These are phyloP conservation scores for Trichonephila clavata DNA, from an alignment of 1,140 invertebrate species.

Conservation along the genomic window DNA sequence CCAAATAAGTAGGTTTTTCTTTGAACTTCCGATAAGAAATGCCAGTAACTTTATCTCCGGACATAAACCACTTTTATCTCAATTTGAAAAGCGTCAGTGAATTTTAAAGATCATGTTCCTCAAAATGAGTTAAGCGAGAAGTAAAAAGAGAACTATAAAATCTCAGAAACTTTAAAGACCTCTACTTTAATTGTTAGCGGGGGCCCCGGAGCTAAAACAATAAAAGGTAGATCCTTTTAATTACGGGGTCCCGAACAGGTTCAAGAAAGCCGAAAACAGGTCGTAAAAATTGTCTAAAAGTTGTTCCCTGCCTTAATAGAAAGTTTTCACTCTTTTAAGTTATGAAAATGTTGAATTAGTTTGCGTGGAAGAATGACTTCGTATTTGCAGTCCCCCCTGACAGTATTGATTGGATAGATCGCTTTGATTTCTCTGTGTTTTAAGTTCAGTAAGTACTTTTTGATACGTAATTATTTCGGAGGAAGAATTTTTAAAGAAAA, in stretches of 20 bases:
- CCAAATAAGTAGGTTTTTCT: not conserved
- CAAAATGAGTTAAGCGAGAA: not conserved
- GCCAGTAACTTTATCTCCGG: not conserved
- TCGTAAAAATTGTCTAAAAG: constrained; percentile 18
- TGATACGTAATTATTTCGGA: not conserved
- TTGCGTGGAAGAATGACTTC: not conserved
- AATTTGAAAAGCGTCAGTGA: not conserved
- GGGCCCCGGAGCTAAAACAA: not conserved
- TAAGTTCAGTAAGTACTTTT: not conserved
- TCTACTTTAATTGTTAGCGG: not conserved
- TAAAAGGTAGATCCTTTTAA: constrained; percentile 12
- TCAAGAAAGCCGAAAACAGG: not conserved
- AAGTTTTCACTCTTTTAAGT: not conserved
- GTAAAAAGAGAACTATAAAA: constrained; percentile 14
- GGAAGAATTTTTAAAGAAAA: not conserved
- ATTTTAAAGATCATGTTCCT: not conserved
- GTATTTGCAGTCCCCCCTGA: not conserved
- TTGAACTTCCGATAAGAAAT: not conserved
- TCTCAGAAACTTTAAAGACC: not conserved
- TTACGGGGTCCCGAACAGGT: not conserved
- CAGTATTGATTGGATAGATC: constrained; percentile 5
- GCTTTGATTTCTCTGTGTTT: not conserved
- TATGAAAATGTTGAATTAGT: constrained; percentile 3
- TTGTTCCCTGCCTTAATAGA: not conserved
- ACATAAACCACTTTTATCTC: constrained; percentile 1